Conservation (phyloP, 2,797 vertebrate genomes). For the Catostomus latipinnis region DNA sequence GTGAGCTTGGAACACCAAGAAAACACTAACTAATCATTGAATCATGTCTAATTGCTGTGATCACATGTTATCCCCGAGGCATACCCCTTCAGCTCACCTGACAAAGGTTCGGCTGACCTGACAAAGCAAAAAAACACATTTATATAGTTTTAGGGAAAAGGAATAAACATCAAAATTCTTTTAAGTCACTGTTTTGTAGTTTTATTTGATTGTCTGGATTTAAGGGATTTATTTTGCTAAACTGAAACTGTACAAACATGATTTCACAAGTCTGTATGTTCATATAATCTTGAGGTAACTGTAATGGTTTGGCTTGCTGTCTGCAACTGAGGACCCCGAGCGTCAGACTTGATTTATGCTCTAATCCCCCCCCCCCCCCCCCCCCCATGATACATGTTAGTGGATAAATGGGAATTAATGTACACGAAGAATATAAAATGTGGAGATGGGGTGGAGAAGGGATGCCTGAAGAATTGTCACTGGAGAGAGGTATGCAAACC, state of each 20-base stretch:
- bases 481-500: too few species aligned
- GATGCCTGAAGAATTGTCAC: too few species aligned
- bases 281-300: too few species aligned
- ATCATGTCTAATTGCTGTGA: conserved; percentile 6
- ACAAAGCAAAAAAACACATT: conserved; percentile 18
- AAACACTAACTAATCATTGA: not conserved
- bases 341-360: too few species aligned
- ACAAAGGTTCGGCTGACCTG: conserved; percentile 10
- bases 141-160: conserved; percentile 12
- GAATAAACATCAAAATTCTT: not conserved
- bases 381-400: too few species aligned
- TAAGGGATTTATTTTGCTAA: conserved; percentile 8
- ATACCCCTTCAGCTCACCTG: conserved; percentile 1
- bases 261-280: not conserved
- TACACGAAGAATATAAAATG: too few species aligned
- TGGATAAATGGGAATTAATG: too few species aligned
- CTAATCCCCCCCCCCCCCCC: too few species aligned
- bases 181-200: not conserved
- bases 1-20: not conserved
- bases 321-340: too few species aligned
- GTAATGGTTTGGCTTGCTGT: too few species aligned
- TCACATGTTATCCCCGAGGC: not conserved
- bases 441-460: too few species aligned
- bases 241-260: not conserved
- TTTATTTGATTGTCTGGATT: conserved; percentile 6